phyloP scores from a whole-genome alignment of 2,797 vertebrate species.

The Sebastiscus tertius region DNA sequence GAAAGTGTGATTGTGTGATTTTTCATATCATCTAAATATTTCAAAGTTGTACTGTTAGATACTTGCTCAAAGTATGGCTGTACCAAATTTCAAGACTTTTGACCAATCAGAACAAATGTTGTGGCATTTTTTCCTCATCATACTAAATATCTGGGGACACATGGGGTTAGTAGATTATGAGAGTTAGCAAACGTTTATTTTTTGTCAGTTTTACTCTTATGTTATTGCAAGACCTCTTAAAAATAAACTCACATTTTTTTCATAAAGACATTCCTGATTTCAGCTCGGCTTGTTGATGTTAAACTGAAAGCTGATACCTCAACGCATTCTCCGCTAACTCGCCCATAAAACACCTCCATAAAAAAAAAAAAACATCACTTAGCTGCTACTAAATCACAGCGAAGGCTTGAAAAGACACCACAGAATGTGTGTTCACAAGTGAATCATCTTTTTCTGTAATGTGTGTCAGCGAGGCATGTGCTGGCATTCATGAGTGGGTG shows the following conservation, averaged over 20 bases:
- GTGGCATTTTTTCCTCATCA: too few species aligned
- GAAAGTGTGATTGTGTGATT: too few species aligned
- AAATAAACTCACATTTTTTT: conserved; percentile 6
- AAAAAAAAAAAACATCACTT: background rate
- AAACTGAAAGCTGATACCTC: conserved; percentile 46
- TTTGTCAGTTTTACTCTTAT: too few species aligned
- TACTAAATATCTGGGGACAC: too few species aligned
- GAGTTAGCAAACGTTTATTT: background rate
- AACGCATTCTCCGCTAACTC: conserved; percentile 10
- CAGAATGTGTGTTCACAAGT: background rate
- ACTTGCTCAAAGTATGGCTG: too few species aligned
- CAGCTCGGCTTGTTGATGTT: background rate
- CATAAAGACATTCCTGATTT: background rate
- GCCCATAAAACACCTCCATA: background rate
- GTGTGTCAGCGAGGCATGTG: conserved; percentile 34
- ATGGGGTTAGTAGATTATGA: background rate
- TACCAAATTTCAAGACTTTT: too few species aligned
- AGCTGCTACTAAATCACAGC: conserved; percentile 12
- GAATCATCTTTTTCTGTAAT: conserved; percentile 31
- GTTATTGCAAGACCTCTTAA: background rate
- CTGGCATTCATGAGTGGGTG: conserved; percentile 14
- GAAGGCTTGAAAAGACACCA: background rate
- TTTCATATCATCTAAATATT: too few species aligned
- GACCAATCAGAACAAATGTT: too few species aligned
- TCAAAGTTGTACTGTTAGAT: too few species aligned